Conservation (phyloP, 2,797 vertebrate genomes). For the Fundulus diaphanus region DNA sequence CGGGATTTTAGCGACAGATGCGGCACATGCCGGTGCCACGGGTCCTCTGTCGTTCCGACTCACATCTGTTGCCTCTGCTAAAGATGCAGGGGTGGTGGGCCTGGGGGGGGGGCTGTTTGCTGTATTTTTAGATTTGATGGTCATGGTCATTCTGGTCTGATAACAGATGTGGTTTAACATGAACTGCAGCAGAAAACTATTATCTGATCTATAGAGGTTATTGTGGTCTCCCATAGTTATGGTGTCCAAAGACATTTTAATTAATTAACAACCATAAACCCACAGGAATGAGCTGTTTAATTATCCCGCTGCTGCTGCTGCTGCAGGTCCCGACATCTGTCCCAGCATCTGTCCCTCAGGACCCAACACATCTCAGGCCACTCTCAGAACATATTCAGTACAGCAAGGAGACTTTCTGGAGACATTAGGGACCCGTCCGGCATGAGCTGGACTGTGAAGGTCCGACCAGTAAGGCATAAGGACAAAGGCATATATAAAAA, state of each 20-base stretch:
- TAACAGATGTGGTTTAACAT: constrained; percentile 1
- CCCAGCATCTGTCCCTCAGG: background rate
- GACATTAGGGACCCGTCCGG: background rate
- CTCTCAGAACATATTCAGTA: background rate
- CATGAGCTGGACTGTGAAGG: too few relatives aligned
- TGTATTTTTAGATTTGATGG: constrained; percentile 6
- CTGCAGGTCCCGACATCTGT: background rate
- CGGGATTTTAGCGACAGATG: background rate
- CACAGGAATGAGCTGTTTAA: constrained; percentile 1
- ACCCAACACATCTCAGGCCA: background rate
- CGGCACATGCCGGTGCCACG: constrained; percentile 13
- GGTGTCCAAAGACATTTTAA: background rate
- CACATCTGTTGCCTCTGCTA: constrained; percentile 14
- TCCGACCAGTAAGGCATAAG: too few relatives aligned
- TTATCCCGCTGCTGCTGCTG: too few relatives aligned
- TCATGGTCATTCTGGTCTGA: background rate
- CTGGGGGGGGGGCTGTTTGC: background rate
- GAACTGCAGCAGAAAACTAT: background rate
- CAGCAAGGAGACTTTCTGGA: background rate
- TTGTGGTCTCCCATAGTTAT: background rate
- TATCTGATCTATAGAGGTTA: background rate
- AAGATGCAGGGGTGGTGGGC: background rate
- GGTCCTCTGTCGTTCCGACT: background rate
- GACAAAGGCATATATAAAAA: too few relatives aligned
- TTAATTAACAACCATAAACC: background rate